These are phyloP conservation scores for Tetragnatha montana DNA, from an alignment of 2,888 invertebrate species.

Conservation along the genomic window DNA sequence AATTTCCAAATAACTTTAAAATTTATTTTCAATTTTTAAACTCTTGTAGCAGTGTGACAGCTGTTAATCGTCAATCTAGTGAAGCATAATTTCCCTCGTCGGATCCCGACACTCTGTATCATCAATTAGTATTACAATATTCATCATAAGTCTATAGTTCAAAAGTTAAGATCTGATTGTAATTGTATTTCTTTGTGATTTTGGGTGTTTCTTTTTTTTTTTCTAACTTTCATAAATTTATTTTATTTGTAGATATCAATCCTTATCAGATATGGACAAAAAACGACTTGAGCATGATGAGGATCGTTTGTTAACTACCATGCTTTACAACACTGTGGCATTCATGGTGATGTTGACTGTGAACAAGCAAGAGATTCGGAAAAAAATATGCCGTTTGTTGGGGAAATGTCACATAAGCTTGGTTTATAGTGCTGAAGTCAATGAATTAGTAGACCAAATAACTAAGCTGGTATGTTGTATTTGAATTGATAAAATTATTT, in stretches of 20 bases:
- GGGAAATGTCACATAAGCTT: conserved; percentile 99
- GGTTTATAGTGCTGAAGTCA: conserved; percentile 97
- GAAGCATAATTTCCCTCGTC: too few relatives aligned
- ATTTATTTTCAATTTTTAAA: too few relatives aligned
- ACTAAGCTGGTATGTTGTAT: conserved; percentile 85
- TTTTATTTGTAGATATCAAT: conserved; percentile 83
- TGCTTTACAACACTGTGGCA: conserved; percentile 96
- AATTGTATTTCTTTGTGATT: not conserved
- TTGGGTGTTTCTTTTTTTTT: not conserved
- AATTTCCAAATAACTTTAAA: too few relatives aligned
- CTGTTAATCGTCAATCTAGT: too few relatives aligned
- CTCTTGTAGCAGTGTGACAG: too few relatives aligned
- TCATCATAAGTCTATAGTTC: not conserved
- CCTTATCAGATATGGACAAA: conserved; percentile 87
- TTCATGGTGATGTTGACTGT: conserved; percentile 95
- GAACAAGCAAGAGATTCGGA: conserved; percentile 87
- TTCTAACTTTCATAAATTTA: not conserved
- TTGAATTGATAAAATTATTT: too few relatives aligned
- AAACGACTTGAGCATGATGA: conserved; percentile 98
- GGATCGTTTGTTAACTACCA: conserved; percentile 93
- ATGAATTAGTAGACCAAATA: conserved; percentile 95
- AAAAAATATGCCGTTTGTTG: conserved; percentile 91
- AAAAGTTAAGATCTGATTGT: not conserved
- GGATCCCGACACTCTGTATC: too few relatives aligned
- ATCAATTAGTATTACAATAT: too few relatives aligned